A percentile compares a stretch with the other conserved stretches of the same genome.
Conservation (phyloP, 2,797 vertebrate species). For the Synaphobranchus kaupii region DNA sequence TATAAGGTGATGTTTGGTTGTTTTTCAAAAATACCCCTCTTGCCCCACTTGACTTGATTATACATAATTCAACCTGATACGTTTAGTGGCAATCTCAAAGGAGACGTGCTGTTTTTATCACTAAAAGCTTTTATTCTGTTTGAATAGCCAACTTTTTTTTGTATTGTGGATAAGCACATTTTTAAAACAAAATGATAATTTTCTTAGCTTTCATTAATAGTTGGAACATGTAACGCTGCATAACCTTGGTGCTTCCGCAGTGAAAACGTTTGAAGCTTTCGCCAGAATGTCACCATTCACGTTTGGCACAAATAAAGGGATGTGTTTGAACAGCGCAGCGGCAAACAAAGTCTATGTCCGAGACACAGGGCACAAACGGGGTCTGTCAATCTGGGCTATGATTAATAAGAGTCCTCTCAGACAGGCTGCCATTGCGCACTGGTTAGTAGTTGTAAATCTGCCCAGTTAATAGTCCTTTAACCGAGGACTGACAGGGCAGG, state of each 20-base stretch:
- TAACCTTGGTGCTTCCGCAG: not conserved
- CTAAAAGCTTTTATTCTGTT: not conserved
- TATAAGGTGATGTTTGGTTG: not conserved
- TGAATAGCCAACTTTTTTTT: not conserved
- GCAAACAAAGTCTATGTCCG: not conserved
- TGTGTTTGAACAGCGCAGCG: not conserved
- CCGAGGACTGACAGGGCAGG: conserved; percentile 78
- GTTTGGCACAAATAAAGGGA: not conserved
- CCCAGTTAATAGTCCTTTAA: conserved; percentile 77
- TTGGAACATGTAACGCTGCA: not conserved
- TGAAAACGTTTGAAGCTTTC: not conserved
- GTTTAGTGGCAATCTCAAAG: not conserved
- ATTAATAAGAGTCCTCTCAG: conserved; percentile 58
- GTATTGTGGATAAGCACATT: not conserved
- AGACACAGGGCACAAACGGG: not conserved
- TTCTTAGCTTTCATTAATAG: not conserved
- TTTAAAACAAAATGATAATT: not conserved
- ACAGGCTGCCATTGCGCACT: conserved; percentile 67
- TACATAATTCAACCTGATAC: not conserved
- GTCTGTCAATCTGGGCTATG: conserved; percentile 51
- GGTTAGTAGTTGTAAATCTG: conserved; percentile 84
- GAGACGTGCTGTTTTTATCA: not conserved
- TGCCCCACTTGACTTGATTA: not conserved
- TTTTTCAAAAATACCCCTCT: not conserved
- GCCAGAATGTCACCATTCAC: not conserved